A percentile compares a stretch with the other conserved stretches of the same genome.
These are phyloP conservation scores for Diaphora mendica DNA, from an alignment of 2,888 invertebrate genomes.

Conservation along the genomic window DNA sequence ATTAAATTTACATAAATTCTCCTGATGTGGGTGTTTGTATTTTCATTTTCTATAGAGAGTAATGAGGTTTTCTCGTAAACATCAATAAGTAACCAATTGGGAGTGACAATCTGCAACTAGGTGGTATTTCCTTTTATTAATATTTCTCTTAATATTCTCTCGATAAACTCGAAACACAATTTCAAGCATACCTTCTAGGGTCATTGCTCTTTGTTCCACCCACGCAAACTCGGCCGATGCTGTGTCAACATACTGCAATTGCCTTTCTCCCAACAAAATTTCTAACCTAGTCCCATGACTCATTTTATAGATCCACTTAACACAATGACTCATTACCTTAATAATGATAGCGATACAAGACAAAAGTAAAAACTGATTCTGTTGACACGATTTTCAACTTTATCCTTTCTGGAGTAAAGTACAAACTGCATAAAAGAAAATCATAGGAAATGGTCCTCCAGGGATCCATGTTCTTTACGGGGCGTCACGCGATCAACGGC, in stretches of 20 bases:
- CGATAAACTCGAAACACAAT: conserved; percentile 44
- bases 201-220: conserved; percentile 70
- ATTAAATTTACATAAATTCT: not conserved
- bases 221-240: conserved; percentile 63
- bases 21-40: not conserved
- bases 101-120: not conserved
- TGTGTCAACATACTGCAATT: conserved; percentile 69
- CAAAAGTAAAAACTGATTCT: conserved; percentile 22
- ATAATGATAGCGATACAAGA: conserved; percentile 69
- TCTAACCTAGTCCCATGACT: conserved; percentile 63
- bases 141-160: conserved; percentile 23
- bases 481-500: conserved; percentile 76
- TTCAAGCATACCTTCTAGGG: conserved; percentile 70
- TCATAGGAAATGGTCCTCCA: conserved; percentile 45
- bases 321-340: conserved; percentile 79
- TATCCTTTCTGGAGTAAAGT: conserved; percentile 46
- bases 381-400: conserved; percentile 45
- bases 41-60: not conserved
- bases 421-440: conserved; percentile 20
- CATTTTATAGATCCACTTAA: conserved; percentile 73
- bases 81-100: not conserved
- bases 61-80: not conserved
- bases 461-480: conserved; percentile 59
- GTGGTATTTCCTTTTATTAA: not conserved
- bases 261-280: conserved; percentile 52